Evolutionary conservation across 2,113 vertebrate genomes (phyloP), one percentile per base, ranked within the genome.

Genomic region (Danionella cerebrum): DNA sequence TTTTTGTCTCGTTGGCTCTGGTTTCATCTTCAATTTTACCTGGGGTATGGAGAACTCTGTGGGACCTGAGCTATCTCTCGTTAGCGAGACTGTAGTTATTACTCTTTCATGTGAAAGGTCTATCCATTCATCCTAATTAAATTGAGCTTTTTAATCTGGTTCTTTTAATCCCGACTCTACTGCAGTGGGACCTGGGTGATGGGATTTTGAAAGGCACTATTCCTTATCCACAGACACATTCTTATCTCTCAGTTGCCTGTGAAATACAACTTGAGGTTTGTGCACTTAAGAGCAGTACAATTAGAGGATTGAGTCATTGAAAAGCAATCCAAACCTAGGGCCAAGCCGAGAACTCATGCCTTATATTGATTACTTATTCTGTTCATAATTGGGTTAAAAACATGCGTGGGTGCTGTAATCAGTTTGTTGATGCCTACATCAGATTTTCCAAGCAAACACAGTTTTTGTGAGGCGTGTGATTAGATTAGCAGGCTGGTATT

Each of bases 61-160:
- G 65, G 81, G 77, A 78, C 78, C 67, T 67, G 47, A 79, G 85
- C 83, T 89, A 86, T 84, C 79, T 75, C 78, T 81, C 80, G 83
- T 84, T 85, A 89, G 84, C 84, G 79, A 84, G 82, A 85, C 81
- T 82, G 84, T 86, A 83, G 83, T 87, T 86, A 87, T 85, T 84
- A 83, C 80, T 84, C 85, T 87, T 87, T 87, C 83, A 86, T 84
- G 82, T 86, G 83, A 65, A 82, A 75, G 82, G 86, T 88, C 85
- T 85, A 84, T 82, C 81, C 82, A 84, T 85, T 87, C 84, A 79
- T 80, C 82, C 80, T 88, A 89, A 90, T 90, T 90, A 90, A 89
- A 90, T 88, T 87, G 84, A 86, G 80, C 79, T 87, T 88, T 88
- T 88, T 85, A 87, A 86, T 89, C 88, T 82, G 84, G 77, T 83